Conservation (phyloP, 2,797 vertebrate genomes). For the Spinus pinus region DNA sequence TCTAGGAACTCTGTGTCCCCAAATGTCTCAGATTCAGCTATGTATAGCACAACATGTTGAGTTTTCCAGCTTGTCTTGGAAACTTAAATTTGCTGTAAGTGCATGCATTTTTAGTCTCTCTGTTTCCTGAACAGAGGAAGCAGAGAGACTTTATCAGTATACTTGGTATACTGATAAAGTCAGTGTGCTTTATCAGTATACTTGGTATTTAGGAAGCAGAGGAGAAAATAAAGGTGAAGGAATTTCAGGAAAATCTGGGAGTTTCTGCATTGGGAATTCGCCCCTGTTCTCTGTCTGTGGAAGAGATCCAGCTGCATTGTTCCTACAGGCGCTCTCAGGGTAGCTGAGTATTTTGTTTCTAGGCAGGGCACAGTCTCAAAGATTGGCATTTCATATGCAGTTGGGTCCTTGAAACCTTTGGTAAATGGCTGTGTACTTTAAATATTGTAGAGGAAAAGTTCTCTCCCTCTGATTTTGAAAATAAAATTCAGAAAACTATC, state of each 20-base stretch:
- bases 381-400: background rate
- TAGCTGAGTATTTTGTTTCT: background rate
- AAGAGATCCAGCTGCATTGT: background rate
- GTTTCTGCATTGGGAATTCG: background rate
- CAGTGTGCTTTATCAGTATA: background rate
- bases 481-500: background rate
- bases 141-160: background rate
- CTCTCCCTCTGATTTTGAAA: background rate
- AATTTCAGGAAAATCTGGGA: background rate
- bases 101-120: background rate
- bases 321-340: background rate
- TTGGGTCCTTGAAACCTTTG: background rate
- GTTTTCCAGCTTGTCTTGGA: background rate
- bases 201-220: background rate
- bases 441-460: background rate
- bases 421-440: background rate
- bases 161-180: background rate
- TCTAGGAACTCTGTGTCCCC: background rate
- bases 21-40: background rate
- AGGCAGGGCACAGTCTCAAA: background rate
- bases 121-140: background rate
- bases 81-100: background rate
- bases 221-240: background rate
- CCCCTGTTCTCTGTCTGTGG: background rate
- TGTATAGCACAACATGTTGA: background rate